Percentiles rank a stretch among this genome's conserved stretches.
phyloP scores from a whole-genome alignment of 1,140 invertebrate genomes.

The Ips typographus region DNA sequence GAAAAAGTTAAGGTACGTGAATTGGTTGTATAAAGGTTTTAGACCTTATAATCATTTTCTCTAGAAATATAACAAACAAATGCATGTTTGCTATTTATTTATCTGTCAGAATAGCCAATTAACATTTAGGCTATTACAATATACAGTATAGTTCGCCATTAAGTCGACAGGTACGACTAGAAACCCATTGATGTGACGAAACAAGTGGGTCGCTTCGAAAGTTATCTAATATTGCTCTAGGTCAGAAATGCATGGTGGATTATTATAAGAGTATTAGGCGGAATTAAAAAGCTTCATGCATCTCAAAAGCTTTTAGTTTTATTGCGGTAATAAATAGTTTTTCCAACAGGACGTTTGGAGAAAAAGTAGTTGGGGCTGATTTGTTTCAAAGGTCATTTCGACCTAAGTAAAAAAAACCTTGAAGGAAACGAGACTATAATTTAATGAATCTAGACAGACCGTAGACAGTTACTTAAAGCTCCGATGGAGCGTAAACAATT shows the following conservation, averaged over 20 bases:
- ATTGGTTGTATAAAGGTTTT: too few species aligned
- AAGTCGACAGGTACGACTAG: constrained; percentile 4
- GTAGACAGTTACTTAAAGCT: constrained; percentile 1
- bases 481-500: constrained; percentile 1
- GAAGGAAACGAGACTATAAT: not conserved
- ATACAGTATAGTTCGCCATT: not conserved
- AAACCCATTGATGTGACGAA: constrained; percentile 7
- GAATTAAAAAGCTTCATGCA: not conserved
- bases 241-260: constrained; percentile 12
- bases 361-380: too few species aligned
- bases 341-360: too few species aligned
- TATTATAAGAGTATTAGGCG: not conserved
- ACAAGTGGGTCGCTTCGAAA: not conserved
- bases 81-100: too few species aligned
- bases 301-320: not conserved
- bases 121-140: too few species aligned
- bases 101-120: too few species aligned
- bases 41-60: too few species aligned
- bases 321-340: too few species aligned
- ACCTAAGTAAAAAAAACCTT: constrained; percentile 1
- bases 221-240: constrained; percentile 16
- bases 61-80: too few species aligned
- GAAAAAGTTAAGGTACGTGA: too few species aligned
- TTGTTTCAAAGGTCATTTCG: not conserved
- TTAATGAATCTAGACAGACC: not conserved